A percentile compares a stretch with the other conserved stretches of the same genome.
phyloP scores from a whole-genome alignment of 2,797 vertebrate species.

The Phrynocephalus vlangalii region DNA sequence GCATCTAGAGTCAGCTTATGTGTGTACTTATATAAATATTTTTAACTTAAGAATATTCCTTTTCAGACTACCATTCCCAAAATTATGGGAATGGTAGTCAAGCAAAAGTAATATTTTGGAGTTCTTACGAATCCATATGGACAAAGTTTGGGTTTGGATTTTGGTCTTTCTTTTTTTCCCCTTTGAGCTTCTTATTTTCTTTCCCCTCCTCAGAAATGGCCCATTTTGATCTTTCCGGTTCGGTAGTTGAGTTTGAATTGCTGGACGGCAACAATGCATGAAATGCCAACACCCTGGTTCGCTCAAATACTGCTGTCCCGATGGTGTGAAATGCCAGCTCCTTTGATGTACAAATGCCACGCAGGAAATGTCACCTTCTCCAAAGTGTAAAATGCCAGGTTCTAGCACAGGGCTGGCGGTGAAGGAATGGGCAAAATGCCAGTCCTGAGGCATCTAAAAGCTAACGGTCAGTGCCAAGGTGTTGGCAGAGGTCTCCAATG shows the following conservation, averaged over 20 bases:
- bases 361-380: conserved; percentile 71
- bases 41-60: no score
- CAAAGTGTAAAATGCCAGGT: conserved; percentile 68
- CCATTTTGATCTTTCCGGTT: conserved; percentile 70
- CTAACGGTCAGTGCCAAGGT: neutral
- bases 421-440: neutral
- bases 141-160: conserved; percentile 27
- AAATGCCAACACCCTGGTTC: conserved; percentile 72
- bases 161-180: no score
- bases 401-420: conserved; percentile 24
- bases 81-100: no score
- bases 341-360: conserved; percentile 50
- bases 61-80: no score
- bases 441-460: conserved; percentile 10
- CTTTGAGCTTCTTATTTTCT: conserved; percentile 44
- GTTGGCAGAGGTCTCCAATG: neutral
- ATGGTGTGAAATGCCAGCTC: conserved; percentile 70
- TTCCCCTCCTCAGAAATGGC: conserved; percentile 46
- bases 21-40: no score
- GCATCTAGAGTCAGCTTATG: no score
- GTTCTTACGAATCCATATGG: neutral
- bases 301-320: conserved; percentile 71
- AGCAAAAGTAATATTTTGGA: no score
- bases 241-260: conserved; percentile 69
- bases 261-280: conserved; percentile 72